Evolutionary conservation across 2,888 invertebrate genomes (phyloP), one percentile per base, ranked within the genome.

Genomic region (Chalcosyrphus nemorum): DNA sequence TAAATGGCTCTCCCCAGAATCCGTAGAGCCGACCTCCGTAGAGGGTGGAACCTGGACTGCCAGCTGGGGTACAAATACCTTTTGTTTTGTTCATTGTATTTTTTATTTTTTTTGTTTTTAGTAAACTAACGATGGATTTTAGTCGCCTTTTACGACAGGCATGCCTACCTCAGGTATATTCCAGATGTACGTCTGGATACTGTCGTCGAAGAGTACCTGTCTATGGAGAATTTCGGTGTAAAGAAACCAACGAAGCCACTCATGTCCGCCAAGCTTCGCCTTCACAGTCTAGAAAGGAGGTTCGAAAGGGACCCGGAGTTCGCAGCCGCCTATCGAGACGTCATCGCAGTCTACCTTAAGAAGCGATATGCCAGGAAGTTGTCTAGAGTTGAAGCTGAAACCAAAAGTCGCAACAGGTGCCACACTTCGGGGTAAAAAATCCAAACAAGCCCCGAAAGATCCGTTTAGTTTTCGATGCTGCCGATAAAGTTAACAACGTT

Each of bases 381-480:
- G 24, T 6, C 65, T 2, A 15, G 4, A 15, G 7, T 5, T 9
- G 52, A 52, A 38, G 38, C 52, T 5, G 38, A 17, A 24, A 17
- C 35, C 24, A 41, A 35, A 9, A 41, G 15, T 13, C 29, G 41
- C 4, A 32, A 38, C 11, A 38, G 86, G 86, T 88, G 17, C 87
- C 87, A 1, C 86, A 86, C 45, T 87, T 87, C 43, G 84, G 81
- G 0, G 87, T 87, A 0, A 19, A 52, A 2, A 78, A 74, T 24
- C 68, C 59, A 11, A 85, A 87, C 59, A 88, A 88, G 70, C 87
- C 87, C 0, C 74, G 68, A 1, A 88, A 87, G 63, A 11, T 87
- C 0, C 50, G 88, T 4, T 9, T 88, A 6, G 88, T 88, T 1
- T 87, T 87, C 35, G 88, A 88, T 2, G 38, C 38, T 5, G 38